Conservation (phyloP, 2,888 invertebrate genomes). For the Lamellibrachia columna region DNA sequence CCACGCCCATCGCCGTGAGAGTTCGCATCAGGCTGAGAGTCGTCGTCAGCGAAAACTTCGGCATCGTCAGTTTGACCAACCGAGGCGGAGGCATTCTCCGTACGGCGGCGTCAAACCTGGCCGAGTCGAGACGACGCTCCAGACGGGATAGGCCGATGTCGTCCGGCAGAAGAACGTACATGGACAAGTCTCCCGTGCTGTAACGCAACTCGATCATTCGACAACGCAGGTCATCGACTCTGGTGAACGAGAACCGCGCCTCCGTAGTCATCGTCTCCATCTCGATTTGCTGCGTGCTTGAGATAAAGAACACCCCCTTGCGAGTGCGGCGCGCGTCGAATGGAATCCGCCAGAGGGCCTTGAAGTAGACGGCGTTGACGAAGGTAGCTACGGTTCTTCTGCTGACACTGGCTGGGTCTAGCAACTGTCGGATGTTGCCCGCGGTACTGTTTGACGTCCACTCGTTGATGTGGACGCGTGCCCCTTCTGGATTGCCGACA, state of each 20-base stretch:
- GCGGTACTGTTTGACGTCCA: not conserved
- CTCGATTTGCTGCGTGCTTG: not conserved
- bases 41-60: not conserved
- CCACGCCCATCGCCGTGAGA: not conserved
- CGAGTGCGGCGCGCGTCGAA: not conserved
- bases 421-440: not conserved
- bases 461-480: not conserved
- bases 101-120: not conserved
- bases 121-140: not conserved
- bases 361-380: not conserved
- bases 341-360: slow-evolving; percentile 4
- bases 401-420: not conserved
- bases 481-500: not conserved
- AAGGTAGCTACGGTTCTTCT: not conserved
- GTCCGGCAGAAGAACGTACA: not conserved
- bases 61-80: not conserved
- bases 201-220: not conserved
- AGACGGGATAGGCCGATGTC: not conserved
- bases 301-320: not conserved
- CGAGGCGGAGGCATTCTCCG: not conserved
- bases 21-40: not conserved
- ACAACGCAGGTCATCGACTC: not conserved
- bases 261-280: not conserved
- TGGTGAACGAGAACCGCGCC: not conserved
- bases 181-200: not conserved